Evolutionary conservation across 2,888 invertebrate genomes (phyloP), one percentile per base, ranked within the genome.

Genomic region (Sussaba pulchella): DNA sequence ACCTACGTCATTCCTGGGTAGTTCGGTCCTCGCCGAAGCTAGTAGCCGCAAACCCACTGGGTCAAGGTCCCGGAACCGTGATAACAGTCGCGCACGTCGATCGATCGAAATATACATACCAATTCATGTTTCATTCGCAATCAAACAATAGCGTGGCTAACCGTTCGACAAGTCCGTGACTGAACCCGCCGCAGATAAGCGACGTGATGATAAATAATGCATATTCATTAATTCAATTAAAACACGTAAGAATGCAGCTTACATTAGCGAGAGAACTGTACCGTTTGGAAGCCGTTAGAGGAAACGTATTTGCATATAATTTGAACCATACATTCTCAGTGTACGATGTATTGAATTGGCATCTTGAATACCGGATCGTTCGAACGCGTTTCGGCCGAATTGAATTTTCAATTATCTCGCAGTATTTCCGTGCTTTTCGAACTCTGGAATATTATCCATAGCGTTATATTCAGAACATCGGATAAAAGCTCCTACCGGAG

Each of bases 371-470:
- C 52, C 50, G 52, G 41, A 43, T 74, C 43, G 54, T 57, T 43
- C 14, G 17, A 14, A 17, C 59, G 47, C 45, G 41, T 81, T 69
- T 54, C 50, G 36, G 67, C 69, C 63, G 67, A 81, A 31, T 76
- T 64, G 24, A 69, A 59, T 81, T 81, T 74, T 74, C 69, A 77
- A 74, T 70, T 77, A 77, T 43, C 54, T 45, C 26, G 19, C 63
- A 76, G 36, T 45, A 63, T 69, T 61, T 54, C 63, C 45, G 47
- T 69, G 75, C 26, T 41, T 63, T 61, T 69, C 67, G 66, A 39
- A 26, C 17, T 41, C 21, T 77, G 47, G 31, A 31, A 31, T 69
- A 64, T 57, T n/a, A 70, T 14, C 43, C 63, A 8, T 57, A 36
- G 63, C 43, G n/a, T 17, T 43, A 12, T 61, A 70, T 24, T 24